These are phyloP conservation scores for Silurus lanzhouensis DNA, from an alignment of 2,797 vertebrate genomes.

Conservation along the genomic window DNA sequence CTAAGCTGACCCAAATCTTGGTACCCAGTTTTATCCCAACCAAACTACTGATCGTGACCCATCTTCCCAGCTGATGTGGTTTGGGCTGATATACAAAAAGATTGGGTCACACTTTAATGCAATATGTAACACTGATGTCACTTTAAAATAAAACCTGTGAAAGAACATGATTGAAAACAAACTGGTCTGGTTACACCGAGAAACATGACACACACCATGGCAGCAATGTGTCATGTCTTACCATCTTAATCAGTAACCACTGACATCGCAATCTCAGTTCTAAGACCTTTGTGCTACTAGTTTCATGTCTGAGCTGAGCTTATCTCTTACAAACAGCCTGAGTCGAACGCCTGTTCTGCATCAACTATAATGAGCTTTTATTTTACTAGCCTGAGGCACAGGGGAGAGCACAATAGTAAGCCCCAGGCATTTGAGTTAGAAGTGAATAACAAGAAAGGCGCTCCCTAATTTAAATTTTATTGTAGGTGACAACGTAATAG, in stretches of 20 bases:
- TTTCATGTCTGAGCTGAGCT: slow-evolving; percentile 13
- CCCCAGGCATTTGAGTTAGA: neutral
- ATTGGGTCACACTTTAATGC: no score
- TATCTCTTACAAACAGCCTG: slow-evolving; percentile 28
- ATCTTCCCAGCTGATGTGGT: neutral
- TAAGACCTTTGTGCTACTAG: slow-evolving; percentile 35
- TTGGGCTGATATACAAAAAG: neutral
- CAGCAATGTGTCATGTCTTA: neutral
- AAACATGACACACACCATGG: slow-evolving; percentile 14
- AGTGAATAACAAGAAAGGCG: neutral
- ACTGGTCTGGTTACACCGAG: neutral
- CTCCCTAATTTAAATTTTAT: neutral
- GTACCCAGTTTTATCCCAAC: neutral
- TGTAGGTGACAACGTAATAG: neutral
- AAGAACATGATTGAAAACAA: neutral
- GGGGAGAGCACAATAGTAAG: neutral
- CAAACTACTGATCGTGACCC: neutral
- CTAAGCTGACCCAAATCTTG: neutral
- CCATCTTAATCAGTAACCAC: slow-evolving; percentile 39
- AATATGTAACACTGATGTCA: neutral
- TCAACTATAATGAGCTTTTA: slow-evolving; percentile 15
- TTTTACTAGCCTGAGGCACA: neutral
- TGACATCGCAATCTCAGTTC: slow-evolving; percentile 17
- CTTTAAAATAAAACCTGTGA: neutral
- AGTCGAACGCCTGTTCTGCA: slow-evolving; percentile 23